These are phyloP conservation scores for Phrynocephalus vlangalii DNA, from an alignment of 2,797 vertebrate species.

Conservation along the genomic window DNA sequence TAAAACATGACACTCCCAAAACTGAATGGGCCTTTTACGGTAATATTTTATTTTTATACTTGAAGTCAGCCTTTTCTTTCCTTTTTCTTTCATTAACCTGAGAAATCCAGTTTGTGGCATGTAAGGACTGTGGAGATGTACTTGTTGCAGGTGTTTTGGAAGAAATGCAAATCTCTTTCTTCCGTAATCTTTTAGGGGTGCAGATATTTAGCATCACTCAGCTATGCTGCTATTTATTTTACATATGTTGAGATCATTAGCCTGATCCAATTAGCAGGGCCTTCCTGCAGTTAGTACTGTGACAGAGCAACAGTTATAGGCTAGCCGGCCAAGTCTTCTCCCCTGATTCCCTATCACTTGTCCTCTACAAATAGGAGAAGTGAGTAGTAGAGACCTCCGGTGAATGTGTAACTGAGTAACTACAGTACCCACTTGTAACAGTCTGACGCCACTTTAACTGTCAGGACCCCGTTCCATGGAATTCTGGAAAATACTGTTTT, in stretches of 20 bases:
- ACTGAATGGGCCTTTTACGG: constrained; percentile 45
- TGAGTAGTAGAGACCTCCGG: not conserved
- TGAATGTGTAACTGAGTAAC: not conserved
- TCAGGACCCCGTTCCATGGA: no score
- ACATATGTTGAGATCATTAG: not conserved
- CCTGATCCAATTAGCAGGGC: not conserved
- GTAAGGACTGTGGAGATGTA: not conserved
- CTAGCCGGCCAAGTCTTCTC: not conserved
- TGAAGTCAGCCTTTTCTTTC: constrained; percentile 55
- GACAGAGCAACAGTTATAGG: not conserved
- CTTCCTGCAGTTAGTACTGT: not conserved
- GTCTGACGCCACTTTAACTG: no score
- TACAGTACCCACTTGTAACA: not conserved
- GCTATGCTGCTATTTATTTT: not conserved
- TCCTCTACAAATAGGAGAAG: not conserved
- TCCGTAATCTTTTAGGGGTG: not conserved
- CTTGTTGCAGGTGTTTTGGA: not conserved
- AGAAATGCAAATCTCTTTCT: not conserved
- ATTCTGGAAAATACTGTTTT: no score
- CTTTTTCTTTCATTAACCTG: constrained; percentile 59
- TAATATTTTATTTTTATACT: constrained; percentile 64
- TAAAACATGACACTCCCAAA: constrained; percentile 76
- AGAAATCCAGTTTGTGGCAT: constrained; percentile 24
- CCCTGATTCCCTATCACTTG: not conserved
- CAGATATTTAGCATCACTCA: not conserved